Conservation (phyloP, 92 coral and sea anemone species). For the Porites divaricata region DNA sequence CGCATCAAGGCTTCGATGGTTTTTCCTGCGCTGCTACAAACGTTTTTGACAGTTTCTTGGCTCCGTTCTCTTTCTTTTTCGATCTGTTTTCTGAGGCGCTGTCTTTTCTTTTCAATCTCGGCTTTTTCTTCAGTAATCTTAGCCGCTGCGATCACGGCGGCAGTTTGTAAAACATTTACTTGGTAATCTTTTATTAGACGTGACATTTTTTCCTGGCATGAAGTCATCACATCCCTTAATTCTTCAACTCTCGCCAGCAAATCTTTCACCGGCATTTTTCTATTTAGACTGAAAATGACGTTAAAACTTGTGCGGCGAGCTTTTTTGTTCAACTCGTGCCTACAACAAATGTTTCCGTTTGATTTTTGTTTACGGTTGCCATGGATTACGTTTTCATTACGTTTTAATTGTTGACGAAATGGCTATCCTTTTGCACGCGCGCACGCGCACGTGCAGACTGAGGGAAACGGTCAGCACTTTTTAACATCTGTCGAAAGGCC, state of each 20-base stretch:
- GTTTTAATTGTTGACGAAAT: constrained; percentile 38
- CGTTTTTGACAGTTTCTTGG: constrained; percentile 46
- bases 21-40: constrained; percentile 51
- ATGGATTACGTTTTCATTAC: constrained; percentile 21
- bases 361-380: constrained; percentile 12
- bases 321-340: not conserved
- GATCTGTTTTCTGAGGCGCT: constrained; percentile 47
- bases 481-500: too few species aligned
- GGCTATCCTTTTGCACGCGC: constrained; percentile 23
- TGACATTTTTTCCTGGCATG: constrained; percentile 27
- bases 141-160: constrained; percentile 56
- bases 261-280: constrained; percentile 33
- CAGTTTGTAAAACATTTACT: constrained; percentile 45
- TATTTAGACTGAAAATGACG: not conserved
- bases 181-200: constrained; percentile 37
- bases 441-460: constrained; percentile 3
- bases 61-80: constrained; percentile 50
- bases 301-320: not conserved
- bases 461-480: too few species aligned
- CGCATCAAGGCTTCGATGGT: constrained; percentile 49
- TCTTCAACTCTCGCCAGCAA: constrained; percentile 27
- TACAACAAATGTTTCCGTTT: not conserved
- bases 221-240: constrained; percentile 27
- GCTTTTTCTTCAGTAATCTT: constrained; percentile 60
- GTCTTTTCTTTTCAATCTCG: constrained; percentile 48